Evolutionary conservation across 2,113 vertebrate genomes (phyloP).

Genomic region (Neodontobutis hainanensis): DNA sequence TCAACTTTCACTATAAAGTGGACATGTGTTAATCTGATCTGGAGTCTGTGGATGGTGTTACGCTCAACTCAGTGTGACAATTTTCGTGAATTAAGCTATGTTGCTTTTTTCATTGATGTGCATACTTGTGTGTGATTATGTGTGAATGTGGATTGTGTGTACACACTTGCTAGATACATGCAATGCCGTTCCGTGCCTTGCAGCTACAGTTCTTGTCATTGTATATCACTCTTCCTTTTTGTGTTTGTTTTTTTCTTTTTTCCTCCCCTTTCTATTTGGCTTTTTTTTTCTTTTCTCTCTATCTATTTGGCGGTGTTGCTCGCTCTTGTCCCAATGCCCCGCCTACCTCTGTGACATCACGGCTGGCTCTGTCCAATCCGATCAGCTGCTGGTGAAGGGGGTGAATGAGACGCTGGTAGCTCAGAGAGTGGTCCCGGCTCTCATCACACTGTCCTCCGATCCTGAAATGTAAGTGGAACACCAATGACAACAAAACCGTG

Average conservation of each 20-base stretch:
- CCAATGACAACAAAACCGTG: slow-evolving; percentile 76
- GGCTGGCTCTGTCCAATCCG: slow-evolving; percentile 80
- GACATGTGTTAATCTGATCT: slow-evolving; percentile 37
- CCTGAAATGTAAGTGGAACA: slow-evolving; percentile 99
- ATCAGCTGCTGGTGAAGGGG: slow-evolving; percentile 99
- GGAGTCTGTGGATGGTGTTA: slow-evolving; percentile 52
- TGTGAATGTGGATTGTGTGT: slow-evolving; percentile 14
- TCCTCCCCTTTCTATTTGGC: slow-evolving; percentile 49
- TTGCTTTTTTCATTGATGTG: slow-evolving; percentile 69
- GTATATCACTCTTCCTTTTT: slow-evolving; percentile 78
- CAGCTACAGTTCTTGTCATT: slow-evolving; percentile 73
- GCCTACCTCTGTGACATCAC: slow-evolving; percentile 73
- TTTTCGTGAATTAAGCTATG: slow-evolving; percentile 76
- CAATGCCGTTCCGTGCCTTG: slow-evolving; percentile 63
- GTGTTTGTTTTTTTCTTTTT: slow-evolving; percentile 56
- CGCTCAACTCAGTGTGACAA: slow-evolving; percentile 61
- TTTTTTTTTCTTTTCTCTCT: slow-evolving; percentile 43
- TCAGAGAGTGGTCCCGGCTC: slow-evolving; percentile 99
- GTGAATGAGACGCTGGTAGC: slow-evolving; percentile 99
- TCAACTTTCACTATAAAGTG: not conserved
- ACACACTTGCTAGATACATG: slow-evolving; percentile 57
- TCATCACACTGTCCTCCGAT: slow-evolving; percentile 99
- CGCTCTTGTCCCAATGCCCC: slow-evolving; percentile 83
- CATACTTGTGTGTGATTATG: slow-evolving; percentile 28
- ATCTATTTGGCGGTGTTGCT: slow-evolving; percentile 84